Percentiles rank a stretch among this genome's conserved stretches.
Evolutionary conservation across 2,888 invertebrate genomes (phyloP).

Genomic region (Brenthis daphne): DNA sequence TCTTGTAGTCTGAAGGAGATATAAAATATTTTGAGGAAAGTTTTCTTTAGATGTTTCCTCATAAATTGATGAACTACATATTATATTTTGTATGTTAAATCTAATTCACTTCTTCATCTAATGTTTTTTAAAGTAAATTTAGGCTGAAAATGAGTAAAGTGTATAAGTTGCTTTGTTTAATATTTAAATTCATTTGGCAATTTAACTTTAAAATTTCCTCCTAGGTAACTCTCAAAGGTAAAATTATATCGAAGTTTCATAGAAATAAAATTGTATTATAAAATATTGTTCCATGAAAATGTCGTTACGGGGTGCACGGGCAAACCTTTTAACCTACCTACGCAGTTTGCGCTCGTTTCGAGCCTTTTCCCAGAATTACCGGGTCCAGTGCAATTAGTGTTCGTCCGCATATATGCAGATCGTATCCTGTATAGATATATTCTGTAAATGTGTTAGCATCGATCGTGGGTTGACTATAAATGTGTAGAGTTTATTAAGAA

Average conservation of each 20-base stretch:
- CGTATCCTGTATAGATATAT: slow-evolving; percentile 11
- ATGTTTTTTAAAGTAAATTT: no score
- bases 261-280: neutral
- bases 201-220: no score
- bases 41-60: no score
- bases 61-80: no score
- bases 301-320: slow-evolving; percentile 6
- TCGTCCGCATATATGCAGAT: neutral
- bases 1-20: no score
- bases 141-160: no score
- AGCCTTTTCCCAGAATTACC: slow-evolving; percentile 24
- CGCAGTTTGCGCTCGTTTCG: slow-evolving; percentile 7
- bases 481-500: slow-evolving; percentile 1
- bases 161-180: no score
- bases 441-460: slow-evolving; percentile 11
- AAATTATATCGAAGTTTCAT: neutral
- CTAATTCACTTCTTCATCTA: no score
- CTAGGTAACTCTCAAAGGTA: neutral
- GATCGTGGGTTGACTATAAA: slow-evolving; percentile 7
- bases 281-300: slow-evolving; percentile 16
- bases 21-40: no score
- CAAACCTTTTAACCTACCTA: slow-evolving; percentile 9
- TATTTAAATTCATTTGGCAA: no score
- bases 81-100: no score
- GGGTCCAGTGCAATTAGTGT: slow-evolving; percentile 24